These are phyloP conservation scores for Lutjanus erythropterus DNA, from an alignment of 2,113 vertebrate species.

Conservation along the genomic window DNA sequence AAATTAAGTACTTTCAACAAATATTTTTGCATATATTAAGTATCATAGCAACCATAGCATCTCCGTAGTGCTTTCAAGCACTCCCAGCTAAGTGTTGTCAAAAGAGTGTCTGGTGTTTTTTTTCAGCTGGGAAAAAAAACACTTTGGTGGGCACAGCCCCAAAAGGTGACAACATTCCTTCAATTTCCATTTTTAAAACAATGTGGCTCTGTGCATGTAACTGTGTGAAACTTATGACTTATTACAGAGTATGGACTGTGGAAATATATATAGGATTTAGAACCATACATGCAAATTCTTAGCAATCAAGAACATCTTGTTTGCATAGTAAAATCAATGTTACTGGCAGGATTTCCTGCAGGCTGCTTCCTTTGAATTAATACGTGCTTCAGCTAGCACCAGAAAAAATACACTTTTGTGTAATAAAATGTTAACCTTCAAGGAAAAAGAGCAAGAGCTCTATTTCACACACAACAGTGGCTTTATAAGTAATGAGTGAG, in stretches of 20 bases:
- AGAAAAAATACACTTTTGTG: not conserved
- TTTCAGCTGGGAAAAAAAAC: too few relatives aligned
- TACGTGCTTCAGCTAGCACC: not conserved
- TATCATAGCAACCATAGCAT: too few relatives aligned
- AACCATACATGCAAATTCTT: slow-evolving; percentile 5
- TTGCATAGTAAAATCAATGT: not conserved
- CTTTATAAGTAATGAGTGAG: not conserved
- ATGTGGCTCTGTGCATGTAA: slow-evolving; percentile 14
- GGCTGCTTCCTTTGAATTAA: not conserved
- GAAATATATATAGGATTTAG: not conserved
- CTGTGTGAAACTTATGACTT: not conserved
- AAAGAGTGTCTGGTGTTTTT: too few relatives aligned
- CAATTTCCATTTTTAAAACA: slow-evolving; percentile 26
- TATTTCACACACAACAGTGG: not conserved
- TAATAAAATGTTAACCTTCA: not conserved
- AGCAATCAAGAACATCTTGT: not conserved
- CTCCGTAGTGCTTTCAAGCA: too few relatives aligned
- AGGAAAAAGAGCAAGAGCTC: too few relatives aligned
- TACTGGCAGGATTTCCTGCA: not conserved
- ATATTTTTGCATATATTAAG: too few relatives aligned
- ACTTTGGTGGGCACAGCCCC: too few relatives aligned
- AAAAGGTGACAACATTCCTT: not conserved
- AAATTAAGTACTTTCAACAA: too few relatives aligned
- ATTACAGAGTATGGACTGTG: not conserved
- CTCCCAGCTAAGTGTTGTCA: too few relatives aligned